These are phyloP conservation scores for Brachyhypopomus gauderio DNA, from an alignment of 2,113 vertebrate genomes.

Conservation along the genomic window DNA sequence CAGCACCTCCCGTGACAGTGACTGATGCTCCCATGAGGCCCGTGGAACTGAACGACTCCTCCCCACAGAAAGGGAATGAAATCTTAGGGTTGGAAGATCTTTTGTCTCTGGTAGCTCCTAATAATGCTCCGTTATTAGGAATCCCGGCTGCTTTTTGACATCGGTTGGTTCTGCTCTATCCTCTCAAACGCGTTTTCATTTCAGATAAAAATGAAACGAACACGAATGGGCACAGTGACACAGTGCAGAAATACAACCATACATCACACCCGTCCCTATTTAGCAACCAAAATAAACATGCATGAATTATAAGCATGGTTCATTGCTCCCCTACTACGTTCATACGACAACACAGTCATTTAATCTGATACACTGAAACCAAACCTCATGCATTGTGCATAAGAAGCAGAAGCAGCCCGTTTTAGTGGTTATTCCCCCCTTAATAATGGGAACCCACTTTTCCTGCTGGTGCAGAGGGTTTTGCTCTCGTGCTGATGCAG, in stretches of 20 bases:
- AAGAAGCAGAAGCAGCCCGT: neutral
- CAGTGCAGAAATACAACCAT: neutral
- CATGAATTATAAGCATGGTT: neutral
- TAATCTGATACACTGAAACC: neutral
- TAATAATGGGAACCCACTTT: neutral
- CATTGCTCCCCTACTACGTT: neutral
- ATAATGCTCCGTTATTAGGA: conserved; percentile 18
- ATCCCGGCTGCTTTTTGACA: conserved; percentile 23
- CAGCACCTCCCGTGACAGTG: conserved; percentile 79
- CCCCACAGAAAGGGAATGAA: conserved; percentile 54
- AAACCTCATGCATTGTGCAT: neutral
- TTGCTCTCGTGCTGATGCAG: neutral
- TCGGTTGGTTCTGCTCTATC: neutral
- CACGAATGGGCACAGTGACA: neutral
- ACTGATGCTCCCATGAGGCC: conserved; percentile 67
- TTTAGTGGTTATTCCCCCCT: neutral
- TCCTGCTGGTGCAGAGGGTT: neutral
- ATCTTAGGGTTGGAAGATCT: conserved; percentile 64
- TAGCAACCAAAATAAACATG: neutral
- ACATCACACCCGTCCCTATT: neutral
- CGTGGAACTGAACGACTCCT: conserved; percentile 56
- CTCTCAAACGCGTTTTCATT: neutral
- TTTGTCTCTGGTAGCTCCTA: conserved; percentile 57
- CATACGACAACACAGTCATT: neutral
- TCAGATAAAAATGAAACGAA: neutral